phyloP scores from a whole-genome alignment of 2,888 invertebrate species.

The Drepanosiphum platanoidis region DNA sequence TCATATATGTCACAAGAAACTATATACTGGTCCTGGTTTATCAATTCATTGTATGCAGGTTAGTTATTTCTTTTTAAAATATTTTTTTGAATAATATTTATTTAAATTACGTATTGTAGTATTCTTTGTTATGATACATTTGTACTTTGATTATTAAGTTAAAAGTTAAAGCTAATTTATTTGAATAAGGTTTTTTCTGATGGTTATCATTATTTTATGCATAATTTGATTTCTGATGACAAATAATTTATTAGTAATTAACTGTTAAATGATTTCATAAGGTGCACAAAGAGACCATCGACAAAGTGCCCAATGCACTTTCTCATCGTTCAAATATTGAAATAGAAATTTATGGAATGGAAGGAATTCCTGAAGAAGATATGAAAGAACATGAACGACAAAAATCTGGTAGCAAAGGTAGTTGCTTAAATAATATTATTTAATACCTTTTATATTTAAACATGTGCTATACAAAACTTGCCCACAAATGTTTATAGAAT shows the following conservation, averaged over 20 bases:
- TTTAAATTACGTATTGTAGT: no score
- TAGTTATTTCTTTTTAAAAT: slow-evolving; percentile 65
- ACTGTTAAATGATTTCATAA: slow-evolving; percentile 67
- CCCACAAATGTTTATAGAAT: no score
- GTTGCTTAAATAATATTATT: background rate
- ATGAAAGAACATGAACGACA: slow-evolving; percentile 92
- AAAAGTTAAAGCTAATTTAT: background rate
- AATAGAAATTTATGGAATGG: slow-evolving; percentile 99
- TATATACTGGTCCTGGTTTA: slow-evolving; percentile 97
- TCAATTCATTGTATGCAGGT: slow-evolving; percentile 99
- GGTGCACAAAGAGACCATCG: slow-evolving; percentile 99
- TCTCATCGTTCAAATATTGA: slow-evolving; percentile 98
- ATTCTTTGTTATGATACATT: no score
- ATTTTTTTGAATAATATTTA: background rate
- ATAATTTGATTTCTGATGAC: background rate
- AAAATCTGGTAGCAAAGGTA: slow-evolving; percentile 68
- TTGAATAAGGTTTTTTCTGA: background rate
- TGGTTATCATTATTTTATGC: slow-evolving; percentile 13
- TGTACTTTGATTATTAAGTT: background rate
- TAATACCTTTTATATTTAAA: background rate
- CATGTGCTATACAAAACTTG: no score
- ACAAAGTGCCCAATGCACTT: slow-evolving; percentile 98
- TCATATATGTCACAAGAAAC: slow-evolving; percentile 98
- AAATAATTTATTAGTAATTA: background rate
- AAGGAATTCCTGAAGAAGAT: slow-evolving; percentile 97